phyloP scores from a whole-genome alignment of 2,113 vertebrate genomes.

The Hippolais icterina region DNA sequence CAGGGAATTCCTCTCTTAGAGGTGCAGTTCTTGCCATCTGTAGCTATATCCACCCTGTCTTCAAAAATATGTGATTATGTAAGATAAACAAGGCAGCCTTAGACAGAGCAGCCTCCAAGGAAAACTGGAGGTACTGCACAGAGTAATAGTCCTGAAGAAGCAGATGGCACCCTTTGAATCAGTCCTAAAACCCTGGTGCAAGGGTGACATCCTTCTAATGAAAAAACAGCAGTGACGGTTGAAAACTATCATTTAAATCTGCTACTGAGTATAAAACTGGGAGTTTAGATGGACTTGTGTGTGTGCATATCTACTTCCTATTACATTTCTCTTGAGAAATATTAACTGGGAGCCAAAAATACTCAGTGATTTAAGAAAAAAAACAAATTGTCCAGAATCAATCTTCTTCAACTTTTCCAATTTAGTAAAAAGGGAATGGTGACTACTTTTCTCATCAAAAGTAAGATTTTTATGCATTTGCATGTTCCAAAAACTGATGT shows the following conservation, averaged over 20 bases:
- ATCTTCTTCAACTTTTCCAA: not conserved
- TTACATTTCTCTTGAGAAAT: not conserved
- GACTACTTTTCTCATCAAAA: not conserved
- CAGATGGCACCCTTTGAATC: not conserved
- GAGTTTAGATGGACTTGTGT: not conserved
- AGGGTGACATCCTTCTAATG: not conserved
- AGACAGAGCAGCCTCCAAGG: not conserved
- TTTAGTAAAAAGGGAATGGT: not conserved
- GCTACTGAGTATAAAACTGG: not conserved
- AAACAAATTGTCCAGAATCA: not conserved
- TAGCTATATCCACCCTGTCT: not conserved
- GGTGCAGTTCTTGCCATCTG: slow-evolving; percentile 1
- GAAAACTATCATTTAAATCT: not conserved
- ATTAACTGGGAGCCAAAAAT: not conserved
- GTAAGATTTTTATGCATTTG: not conserved
- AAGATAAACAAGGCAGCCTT: not conserved
- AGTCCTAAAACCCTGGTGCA: not conserved
- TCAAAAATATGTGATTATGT: not conserved
- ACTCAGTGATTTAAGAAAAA: not conserved
- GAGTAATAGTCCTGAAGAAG: not conserved
- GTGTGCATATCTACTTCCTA: not conserved
- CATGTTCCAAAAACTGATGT: not conserved
- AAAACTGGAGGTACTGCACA: not conserved
- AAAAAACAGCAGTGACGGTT: not conserved
- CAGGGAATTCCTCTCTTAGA: not conserved